A percentile compares a stretch with the other conserved stretches of the same genome.
These are phyloP conservation scores for Cebus imitator DNA, from an alignment of 2,113 vertebrate species.

Conservation along the genomic window DNA sequence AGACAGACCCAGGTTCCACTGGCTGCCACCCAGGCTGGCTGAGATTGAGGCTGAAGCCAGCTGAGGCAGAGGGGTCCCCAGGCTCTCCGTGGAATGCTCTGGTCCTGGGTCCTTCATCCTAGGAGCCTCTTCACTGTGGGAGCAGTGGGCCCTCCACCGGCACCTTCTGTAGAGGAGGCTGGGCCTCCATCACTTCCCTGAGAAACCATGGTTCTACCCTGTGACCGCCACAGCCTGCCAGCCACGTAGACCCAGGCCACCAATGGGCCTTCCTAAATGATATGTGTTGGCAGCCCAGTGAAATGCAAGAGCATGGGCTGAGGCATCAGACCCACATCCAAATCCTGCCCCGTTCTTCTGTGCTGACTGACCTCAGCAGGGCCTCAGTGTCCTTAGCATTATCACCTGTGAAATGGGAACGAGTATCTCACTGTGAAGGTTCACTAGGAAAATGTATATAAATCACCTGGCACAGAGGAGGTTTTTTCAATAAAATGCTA, in stretches of 20 bases:
- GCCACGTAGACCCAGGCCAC: background rate
- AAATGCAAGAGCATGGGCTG: background rate
- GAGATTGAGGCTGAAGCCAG: background rate
- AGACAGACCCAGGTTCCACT: background rate
- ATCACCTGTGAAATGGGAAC: background rate
- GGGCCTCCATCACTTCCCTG: background rate
- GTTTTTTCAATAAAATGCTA: background rate
- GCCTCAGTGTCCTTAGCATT: background rate
- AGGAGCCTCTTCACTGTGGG: background rate
- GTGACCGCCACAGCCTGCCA: background rate
- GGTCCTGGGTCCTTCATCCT: background rate
- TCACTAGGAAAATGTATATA: background rate
- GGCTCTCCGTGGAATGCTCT: background rate
- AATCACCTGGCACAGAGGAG: background rate
- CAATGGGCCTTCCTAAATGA: background rate
- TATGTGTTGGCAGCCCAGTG: background rate
- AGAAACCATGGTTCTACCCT: too few relatives aligned
- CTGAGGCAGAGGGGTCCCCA: too few relatives aligned
- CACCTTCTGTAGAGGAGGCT: background rate
- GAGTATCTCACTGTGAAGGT: background rate
- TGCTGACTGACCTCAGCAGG: background rate
- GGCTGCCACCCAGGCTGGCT: fast-evolving
- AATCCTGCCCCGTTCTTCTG: background rate
- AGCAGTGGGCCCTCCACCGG: background rate
- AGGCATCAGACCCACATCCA: background rate